These are phyloP conservation scores for Buteo buteo DNA, from an alignment of 2,113 vertebrate species.

Conservation along the genomic window DNA sequence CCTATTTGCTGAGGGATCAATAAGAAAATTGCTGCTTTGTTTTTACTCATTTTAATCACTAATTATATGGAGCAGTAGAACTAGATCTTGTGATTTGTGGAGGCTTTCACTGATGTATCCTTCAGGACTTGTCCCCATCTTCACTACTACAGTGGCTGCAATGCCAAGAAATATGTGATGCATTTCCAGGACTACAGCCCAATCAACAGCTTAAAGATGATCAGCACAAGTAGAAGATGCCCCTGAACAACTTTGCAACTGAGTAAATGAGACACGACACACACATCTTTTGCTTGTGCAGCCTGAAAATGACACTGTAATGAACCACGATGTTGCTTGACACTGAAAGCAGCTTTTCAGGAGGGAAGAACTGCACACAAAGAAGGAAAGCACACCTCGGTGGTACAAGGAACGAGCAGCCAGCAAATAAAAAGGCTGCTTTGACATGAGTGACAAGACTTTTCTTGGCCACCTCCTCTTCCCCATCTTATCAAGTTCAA, in stretches of 20 bases:
- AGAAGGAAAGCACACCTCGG: not conserved
- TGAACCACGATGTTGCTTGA: not conserved
- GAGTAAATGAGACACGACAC: constrained; percentile 29
- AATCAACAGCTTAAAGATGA: not conserved
- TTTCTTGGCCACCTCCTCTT: not conserved
- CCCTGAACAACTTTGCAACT: not conserved
- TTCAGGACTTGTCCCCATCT: not conserved
- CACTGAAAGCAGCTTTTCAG: not conserved
- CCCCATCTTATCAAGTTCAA: not conserved
- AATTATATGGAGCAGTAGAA: not conserved
- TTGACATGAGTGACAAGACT: not conserved
- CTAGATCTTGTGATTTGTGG: not conserved
- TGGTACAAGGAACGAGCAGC: not conserved
- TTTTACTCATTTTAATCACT: constrained; percentile 30
- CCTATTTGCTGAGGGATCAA: constrained; percentile 40
- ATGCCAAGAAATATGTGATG: not conserved
- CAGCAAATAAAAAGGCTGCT: not conserved
- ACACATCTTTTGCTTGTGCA: not conserved
- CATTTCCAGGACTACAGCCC: not conserved
- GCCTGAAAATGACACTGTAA: constrained; percentile 18
- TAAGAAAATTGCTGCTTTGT: constrained; percentile 50
- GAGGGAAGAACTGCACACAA: not conserved
- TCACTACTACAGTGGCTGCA: not conserved
- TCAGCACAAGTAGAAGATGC: not conserved
- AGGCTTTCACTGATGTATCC: not conserved